Percentiles rank a stretch among this genome's conserved stretches.
phyloP scores from a whole-genome alignment of 2,888 invertebrate genomes.

The Heliconius cydno region DNA sequence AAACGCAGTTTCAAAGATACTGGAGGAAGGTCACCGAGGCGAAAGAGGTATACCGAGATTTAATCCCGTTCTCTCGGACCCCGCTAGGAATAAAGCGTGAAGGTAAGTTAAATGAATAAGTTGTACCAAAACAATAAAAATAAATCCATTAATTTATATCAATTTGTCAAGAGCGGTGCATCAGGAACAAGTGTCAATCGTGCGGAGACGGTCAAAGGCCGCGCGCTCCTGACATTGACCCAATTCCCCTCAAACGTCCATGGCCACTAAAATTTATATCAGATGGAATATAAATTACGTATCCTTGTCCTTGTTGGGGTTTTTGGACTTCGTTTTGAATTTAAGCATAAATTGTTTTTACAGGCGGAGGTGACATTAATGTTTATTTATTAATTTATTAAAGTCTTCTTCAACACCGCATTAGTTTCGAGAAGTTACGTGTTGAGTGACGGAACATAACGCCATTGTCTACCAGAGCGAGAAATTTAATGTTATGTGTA shows the following conservation, averaged over 20 bases:
- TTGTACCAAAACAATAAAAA: neutral
- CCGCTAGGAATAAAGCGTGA: too few species aligned
- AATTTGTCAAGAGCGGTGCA: neutral
- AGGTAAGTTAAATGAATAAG: neutral
- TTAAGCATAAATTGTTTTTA: too few species aligned
- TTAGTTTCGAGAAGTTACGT: neutral
- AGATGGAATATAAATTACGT: slow-evolving; percentile 1
- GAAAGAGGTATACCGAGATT: too few species aligned
- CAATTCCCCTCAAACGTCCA: neutral
- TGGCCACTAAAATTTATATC: slow-evolving; percentile 7
- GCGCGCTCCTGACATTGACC: slow-evolving; percentile 23
- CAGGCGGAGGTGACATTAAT: too few species aligned
- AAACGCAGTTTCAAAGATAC: too few species aligned
- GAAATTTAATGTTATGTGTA: too few species aligned
- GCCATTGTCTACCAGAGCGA: neutral
- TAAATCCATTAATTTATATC: neutral
- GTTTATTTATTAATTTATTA: too few species aligned
- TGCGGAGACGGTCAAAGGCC: slow-evolving; percentile 27
- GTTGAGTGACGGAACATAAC: neutral
- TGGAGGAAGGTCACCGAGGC: too few species aligned
- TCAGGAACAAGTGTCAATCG: slow-evolving; percentile 23
- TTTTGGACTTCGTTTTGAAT: neutral
- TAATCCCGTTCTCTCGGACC: too few species aligned
- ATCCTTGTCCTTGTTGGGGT: neutral
- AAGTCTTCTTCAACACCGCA: neutral